phyloP scores from a whole-genome alignment of 2,113 vertebrate genomes.

The Datnioides undecimradiatus region DNA sequence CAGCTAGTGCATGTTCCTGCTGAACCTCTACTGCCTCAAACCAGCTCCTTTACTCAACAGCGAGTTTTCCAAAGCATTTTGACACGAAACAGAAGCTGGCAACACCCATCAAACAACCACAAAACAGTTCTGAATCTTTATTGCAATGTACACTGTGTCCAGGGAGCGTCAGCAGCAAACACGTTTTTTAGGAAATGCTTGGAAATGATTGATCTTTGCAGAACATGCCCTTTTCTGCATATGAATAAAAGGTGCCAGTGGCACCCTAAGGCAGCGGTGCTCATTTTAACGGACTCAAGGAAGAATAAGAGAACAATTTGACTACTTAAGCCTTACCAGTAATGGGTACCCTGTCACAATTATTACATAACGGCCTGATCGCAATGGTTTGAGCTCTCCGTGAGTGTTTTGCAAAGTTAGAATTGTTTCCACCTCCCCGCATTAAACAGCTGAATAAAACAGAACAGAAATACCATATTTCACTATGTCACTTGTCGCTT shows the following conservation, averaged over 20 bases:
- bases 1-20: conserved; percentile 7
- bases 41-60: neutral
- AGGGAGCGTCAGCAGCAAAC: conserved; percentile 7
- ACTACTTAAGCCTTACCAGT: neutral
- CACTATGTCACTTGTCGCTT: no score
- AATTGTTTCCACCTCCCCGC: no score
- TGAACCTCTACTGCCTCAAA: conserved; percentile 22
- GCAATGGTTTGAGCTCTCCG: no score
- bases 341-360: no score
- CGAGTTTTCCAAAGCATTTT: conserved; percentile 27
- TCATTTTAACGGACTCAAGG: conserved; percentile 2
- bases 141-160: conserved; percentile 4
- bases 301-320: neutral
- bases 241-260: neutral
- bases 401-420: no score
- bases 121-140: conserved; percentile 18
- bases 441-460: no score
- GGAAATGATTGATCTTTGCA: conserved; percentile 9
- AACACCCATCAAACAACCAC: conserved; percentile 1
- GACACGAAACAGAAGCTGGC: conserved; percentile 40
- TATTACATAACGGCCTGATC: no score
- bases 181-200: neutral
- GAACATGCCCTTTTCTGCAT: neutral
- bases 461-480: no score
- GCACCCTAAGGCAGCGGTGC: neutral